Percentiles rank a stretch among this genome's conserved stretches.
phyloP scores from a whole-genome alignment of 2,113 vertebrate species.

The Muntiacus reevesi region DNA sequence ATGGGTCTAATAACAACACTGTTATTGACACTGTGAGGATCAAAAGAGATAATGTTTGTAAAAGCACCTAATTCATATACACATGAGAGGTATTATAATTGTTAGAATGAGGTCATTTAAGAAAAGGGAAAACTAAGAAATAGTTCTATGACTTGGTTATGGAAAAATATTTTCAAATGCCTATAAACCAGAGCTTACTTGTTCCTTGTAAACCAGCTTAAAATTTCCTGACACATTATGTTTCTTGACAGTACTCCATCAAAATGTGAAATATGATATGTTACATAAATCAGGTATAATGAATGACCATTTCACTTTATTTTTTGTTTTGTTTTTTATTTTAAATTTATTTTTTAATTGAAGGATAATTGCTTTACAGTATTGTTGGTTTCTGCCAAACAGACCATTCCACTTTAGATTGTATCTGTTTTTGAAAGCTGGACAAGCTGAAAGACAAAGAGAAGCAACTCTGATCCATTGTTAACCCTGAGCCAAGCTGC shows the following conservation, averaged over 20 bases:
- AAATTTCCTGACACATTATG: background rate
- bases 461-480: background rate
- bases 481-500: background rate
- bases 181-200: background rate
- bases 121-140: background rate
- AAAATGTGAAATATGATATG: slow-evolving; percentile 3
- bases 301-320: background rate
- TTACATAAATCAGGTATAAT: background rate
- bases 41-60: background rate
- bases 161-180: background rate
- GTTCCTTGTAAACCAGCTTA: background rate
- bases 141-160: background rate
- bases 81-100: background rate
- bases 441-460: background rate
- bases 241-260: background rate
- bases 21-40: background rate
- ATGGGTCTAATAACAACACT: background rate
- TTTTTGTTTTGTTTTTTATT: background rate
- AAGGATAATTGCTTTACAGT: background rate
- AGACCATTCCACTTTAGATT: background rate
- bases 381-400: background rate
- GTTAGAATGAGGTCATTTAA: slow-evolving; percentile 11
- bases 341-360: background rate
- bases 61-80: background rate
- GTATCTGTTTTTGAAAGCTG: background rate